Evolutionary conservation across 2,113 vertebrate genomes (phyloP).

Genomic region (Vulpes ferrilata): DNA sequence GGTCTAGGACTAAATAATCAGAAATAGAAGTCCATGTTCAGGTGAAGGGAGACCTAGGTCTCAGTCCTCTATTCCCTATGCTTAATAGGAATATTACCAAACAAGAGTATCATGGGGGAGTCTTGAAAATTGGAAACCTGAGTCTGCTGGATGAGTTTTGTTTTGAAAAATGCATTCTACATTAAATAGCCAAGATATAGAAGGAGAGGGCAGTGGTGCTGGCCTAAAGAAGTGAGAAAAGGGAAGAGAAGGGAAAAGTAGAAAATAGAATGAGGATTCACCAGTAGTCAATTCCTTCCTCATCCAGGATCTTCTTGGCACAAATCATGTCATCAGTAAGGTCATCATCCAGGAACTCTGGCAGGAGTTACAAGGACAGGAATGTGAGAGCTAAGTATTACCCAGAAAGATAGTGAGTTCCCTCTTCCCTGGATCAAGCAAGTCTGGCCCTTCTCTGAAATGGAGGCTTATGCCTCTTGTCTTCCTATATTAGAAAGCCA

Average conservation of each 20-base stretch:
- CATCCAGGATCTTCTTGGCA: conserved; percentile 80
- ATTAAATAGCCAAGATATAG: background rate
- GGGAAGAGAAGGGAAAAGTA: background rate
- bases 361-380: background rate
- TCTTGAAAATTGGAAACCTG: background rate
- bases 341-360: conserved; percentile 78
- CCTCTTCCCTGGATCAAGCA: background rate
- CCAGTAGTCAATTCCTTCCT: conserved; percentile 76
- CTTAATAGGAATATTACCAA: background rate
- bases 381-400: background rate
- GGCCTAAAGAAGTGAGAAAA: background rate
- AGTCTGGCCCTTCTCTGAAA: conserved; percentile 13
- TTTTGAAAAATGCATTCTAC: background rate
- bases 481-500: conserved; percentile 3
- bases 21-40: background rate
- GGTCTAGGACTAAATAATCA: background rate
- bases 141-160: background rate
- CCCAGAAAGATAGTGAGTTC: background rate
- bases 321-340: conserved; percentile 76
- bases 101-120: background rate
- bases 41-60: background rate
- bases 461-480: background rate
- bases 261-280: conserved; percentile 29
- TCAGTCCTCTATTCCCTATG: background rate
- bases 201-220: background rate